Evolutionary conservation across 2,888 invertebrate genomes (phyloP).

Genomic region (Orthonevra nobilis): DNA sequence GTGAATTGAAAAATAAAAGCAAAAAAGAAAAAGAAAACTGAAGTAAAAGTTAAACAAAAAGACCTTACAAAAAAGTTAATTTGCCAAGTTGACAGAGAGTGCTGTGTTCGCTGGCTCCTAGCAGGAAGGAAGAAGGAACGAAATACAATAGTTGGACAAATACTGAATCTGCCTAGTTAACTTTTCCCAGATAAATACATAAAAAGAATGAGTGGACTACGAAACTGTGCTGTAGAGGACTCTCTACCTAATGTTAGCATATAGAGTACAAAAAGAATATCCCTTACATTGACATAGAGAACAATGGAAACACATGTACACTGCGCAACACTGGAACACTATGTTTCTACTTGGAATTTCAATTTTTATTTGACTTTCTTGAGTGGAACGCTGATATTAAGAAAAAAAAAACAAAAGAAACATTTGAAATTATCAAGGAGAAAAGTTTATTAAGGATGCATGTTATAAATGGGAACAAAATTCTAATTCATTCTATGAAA

Average conservation of each 20-base stretch:
- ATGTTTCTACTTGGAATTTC: constrained; percentile 19
- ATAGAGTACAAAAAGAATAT: constrained; percentile 22
- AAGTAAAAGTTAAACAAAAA: constrained; percentile 16
- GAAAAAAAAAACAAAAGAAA: no score
- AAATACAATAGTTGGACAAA: constrained; percentile 34
- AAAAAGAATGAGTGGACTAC: no score
- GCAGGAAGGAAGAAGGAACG: constrained; percentile 7
- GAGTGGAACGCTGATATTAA: constrained; percentile 1
- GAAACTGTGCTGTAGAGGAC: constrained; percentile 36
- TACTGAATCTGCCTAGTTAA: constrained; percentile 44
- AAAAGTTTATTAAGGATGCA: no score
- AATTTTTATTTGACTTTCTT: constrained; percentile 21
- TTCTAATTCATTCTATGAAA: no score
- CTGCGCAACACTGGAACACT: constrained; percentile 2
- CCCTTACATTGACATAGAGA: constrained; percentile 25
- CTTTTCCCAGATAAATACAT: constrained; percentile 46
- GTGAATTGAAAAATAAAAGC: neutral
- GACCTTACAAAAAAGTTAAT: constrained; percentile 42
- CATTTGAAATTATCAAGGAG: no score
- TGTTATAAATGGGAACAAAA: no score
- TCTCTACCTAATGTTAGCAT: constrained; percentile 14
- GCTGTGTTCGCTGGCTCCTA: constrained; percentile 11
- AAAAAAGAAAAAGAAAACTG: neutral
- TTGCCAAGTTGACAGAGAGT: constrained; percentile 44
- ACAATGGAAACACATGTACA: constrained; percentile 11